Conservation (phyloP, 2,797 vertebrate genomes). For the Benthosema pterotum region DNA sequence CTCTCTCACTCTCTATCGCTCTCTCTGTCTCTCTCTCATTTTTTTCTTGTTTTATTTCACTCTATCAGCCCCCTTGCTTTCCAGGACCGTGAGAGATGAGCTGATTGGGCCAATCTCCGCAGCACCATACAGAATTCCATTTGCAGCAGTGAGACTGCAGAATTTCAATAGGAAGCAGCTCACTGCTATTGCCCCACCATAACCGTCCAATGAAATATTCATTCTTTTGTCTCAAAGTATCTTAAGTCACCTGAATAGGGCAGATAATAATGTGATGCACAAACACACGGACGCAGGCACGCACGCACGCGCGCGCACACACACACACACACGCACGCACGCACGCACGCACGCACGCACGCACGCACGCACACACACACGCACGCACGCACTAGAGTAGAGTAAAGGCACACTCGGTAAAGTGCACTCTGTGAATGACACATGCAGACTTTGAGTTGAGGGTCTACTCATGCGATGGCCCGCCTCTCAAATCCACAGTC, state of each 20-base stretch:
- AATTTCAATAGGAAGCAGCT: conserved; percentile 69
- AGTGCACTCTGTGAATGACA: conserved; percentile 37
- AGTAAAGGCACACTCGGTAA: too few relatives aligned
- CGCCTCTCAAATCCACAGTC: conserved; percentile 37
- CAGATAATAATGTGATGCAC: conserved; percentile 62
- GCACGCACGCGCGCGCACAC: conserved; percentile 12
- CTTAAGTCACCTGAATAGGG: conserved; percentile 56
- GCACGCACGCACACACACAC: conserved; percentile 3
- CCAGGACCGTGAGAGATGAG: conserved; percentile 61
- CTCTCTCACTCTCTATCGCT: background rate
- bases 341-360: conserved; percentile 9
- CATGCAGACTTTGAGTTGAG: conserved; percentile 40
- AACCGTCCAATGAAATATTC: conserved; percentile 78
- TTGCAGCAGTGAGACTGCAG: conserved; percentile 69
- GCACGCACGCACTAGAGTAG: conserved; percentile 12
- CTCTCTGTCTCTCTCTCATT: background rate
- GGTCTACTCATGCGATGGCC: conserved; percentile 20
- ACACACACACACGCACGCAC: conserved; percentile 14
- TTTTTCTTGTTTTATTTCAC: conserved; percentile 38
- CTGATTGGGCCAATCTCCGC: conserved; percentile 63
- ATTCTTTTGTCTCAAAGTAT: conserved; percentile 72
- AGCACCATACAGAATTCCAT: conserved; percentile 61
- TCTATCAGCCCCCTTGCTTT: conserved; percentile 58
- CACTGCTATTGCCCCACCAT: conserved; percentile 63
- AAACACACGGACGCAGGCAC: background rate